Conservation (phyloP, 2,888 invertebrate genomes). For the Luperina testacea region DNA sequence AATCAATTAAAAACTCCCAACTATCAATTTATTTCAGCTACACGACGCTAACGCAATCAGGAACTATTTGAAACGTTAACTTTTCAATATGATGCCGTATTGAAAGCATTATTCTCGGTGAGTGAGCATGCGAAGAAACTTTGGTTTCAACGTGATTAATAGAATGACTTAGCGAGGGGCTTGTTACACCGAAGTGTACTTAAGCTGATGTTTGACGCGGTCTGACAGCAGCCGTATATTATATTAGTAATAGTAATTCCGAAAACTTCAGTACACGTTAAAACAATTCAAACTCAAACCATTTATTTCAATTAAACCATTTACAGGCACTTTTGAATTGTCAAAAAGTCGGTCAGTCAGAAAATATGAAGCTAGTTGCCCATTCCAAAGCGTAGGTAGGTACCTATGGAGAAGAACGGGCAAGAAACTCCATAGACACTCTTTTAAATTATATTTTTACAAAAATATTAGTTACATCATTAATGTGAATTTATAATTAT, state of each 20-base stretch:
- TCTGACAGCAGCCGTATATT: conserved; percentile 6
- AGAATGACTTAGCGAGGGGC: conserved; percentile 31
- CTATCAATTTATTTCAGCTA: conserved; percentile 42
- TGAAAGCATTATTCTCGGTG: conserved; percentile 31
- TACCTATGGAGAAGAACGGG: too few species aligned
- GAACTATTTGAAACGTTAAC: conserved; percentile 47
- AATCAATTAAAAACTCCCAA: conserved; percentile 51
- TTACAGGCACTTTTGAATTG: too few species aligned
- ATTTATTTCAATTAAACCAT: too few species aligned
- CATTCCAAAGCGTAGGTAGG: too few species aligned
- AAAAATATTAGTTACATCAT: too few species aligned
- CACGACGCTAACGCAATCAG: conserved; percentile 26
- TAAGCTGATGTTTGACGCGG: conserved; percentile 19
- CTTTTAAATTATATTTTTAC: too few species aligned
- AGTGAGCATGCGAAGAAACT: conserved; percentile 32
- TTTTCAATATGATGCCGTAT: conserved; percentile 40
- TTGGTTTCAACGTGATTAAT: conserved; percentile 51
- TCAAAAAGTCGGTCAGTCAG: too few species aligned
- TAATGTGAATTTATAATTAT: too few species aligned
- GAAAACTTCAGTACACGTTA: too few species aligned
- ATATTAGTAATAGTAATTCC: neutral
- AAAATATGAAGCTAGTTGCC: too few species aligned
- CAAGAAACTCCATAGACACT: too few species aligned
- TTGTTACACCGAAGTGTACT: conserved; percentile 48
- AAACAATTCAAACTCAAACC: too few species aligned